Evolutionary conservation across 2,888 invertebrate species (phyloP).

Genomic region (Halictus ligatus): DNA sequence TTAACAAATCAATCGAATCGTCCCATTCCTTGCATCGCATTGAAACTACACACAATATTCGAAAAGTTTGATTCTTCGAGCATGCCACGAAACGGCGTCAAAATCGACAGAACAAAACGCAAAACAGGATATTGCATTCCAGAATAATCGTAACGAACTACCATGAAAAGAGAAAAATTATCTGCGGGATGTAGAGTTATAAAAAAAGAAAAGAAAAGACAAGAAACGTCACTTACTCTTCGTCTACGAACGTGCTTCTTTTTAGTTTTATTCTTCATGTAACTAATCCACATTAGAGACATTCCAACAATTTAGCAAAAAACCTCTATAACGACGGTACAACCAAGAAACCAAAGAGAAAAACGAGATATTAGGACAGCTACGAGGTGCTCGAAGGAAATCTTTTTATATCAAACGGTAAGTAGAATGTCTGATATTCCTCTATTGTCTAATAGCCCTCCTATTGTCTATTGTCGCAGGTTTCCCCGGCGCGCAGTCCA

Average conservation of each 20-base stretch:
- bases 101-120: neutral
- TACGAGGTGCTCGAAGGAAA: neutral
- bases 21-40: neutral
- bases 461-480: neutral
- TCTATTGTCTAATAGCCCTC: neutral
- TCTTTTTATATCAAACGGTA: neutral
- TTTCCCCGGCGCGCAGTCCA: neutral
- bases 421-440: conserved; percentile 2
- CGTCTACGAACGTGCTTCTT: conserved; percentile 76
- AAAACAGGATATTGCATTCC: neutral
- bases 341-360: neutral
- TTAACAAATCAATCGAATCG: neutral
- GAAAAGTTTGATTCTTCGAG: neutral
- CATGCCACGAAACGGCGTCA: neutral
- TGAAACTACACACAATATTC: neutral
- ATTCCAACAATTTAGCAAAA: conserved; percentile 66
- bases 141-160: neutral
- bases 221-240: conserved; percentile 72
- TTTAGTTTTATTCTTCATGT: conserved; percentile 83
- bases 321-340: neutral
- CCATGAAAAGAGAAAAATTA: neutral
- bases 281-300: conserved; percentile 86
- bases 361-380: neutral
- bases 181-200: neutral
- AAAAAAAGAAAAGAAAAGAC: neutral